Evolutionary conservation across 2,888 invertebrate species (phyloP).

Genomic region (Drosophila glabriapex): DNA sequence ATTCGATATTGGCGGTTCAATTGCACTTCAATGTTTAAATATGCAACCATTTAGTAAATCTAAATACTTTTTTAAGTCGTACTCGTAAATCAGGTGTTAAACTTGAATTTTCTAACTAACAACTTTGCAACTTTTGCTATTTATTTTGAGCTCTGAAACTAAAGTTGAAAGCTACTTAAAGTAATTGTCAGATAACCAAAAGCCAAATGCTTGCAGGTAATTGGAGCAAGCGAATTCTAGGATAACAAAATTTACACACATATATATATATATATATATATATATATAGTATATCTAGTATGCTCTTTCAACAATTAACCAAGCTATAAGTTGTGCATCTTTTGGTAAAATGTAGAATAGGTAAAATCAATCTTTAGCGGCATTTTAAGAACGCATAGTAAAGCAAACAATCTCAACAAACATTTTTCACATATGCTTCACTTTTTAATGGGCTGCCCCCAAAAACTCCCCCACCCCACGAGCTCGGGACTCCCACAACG

Average conservation of each 20-base stretch:
- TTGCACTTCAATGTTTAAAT: neutral
- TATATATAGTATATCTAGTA: neutral
- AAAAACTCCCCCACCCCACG: neutral
- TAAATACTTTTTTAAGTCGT: neutral
- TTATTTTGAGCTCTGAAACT: neutral
- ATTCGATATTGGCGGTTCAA: neutral
- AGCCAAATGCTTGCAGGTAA: neutral
- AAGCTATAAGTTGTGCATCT: neutral
- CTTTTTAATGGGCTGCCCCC: constrained; percentile 21
- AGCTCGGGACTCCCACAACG: constrained; percentile 8
- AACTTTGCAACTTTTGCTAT: neutral
- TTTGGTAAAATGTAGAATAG: neutral
- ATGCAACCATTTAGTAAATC: neutral
- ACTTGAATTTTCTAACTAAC: neutral
- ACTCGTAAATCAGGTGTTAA: neutral
- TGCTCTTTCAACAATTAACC: neutral
- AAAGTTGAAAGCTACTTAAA: neutral
- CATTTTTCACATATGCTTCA: constrained; percentile 33
- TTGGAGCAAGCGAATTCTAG: neutral
- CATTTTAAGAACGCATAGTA: neutral
- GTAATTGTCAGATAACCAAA: neutral
- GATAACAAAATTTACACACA: neutral
- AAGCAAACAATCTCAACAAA: constrained; percentile 5
- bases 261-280: too few species aligned
- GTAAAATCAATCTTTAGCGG: neutral